Conservation (phyloP, 2,113 vertebrate species). For the Acrocephalus kingi region DNA sequence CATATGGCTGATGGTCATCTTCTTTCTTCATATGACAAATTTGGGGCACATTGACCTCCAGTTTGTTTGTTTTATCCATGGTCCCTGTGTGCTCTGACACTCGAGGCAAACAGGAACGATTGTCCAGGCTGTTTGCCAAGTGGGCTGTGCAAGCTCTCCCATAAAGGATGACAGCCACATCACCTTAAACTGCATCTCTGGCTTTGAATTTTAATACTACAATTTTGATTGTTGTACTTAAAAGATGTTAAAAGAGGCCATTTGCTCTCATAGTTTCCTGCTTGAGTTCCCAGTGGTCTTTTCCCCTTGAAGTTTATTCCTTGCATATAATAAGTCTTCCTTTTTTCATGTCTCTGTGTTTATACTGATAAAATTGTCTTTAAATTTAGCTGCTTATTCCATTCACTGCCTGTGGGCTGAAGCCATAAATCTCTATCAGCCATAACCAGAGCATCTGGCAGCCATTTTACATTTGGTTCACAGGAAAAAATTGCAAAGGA, state of each 20-base stretch:
- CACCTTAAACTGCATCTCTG: background rate
- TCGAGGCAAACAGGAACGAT: background rate
- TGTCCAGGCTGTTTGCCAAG: background rate
- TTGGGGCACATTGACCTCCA: background rate
- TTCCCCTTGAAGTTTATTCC: background rate
- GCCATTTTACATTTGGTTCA: slow-evolving; percentile 4
- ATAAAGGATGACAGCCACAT: background rate
- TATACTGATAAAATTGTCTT: slow-evolving; percentile 5
- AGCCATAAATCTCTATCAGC: slow-evolving; percentile 8
- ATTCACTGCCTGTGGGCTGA: background rate
- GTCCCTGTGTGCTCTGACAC: background rate
- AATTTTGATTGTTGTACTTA: background rate
- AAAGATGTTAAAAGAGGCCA: background rate
- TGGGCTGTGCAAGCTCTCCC: background rate
- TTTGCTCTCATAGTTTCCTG: background rate
- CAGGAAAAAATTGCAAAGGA: background rate
- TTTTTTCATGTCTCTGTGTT: background rate
- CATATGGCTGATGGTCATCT: background rate
- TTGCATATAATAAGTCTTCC: background rate
- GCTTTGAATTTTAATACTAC: background rate
- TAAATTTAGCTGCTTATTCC: background rate
- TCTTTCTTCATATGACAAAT: background rate
- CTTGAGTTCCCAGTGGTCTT: background rate
- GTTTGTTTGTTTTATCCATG: background rate
- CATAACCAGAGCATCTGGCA: background rate